Percentiles rank a stretch among this genome's conserved stretches.
These are phyloP conservation scores for Eucidaris tribuloides DNA, from an alignment of 35 echinoderm and acorn worm species.

Conservation along the genomic window DNA sequence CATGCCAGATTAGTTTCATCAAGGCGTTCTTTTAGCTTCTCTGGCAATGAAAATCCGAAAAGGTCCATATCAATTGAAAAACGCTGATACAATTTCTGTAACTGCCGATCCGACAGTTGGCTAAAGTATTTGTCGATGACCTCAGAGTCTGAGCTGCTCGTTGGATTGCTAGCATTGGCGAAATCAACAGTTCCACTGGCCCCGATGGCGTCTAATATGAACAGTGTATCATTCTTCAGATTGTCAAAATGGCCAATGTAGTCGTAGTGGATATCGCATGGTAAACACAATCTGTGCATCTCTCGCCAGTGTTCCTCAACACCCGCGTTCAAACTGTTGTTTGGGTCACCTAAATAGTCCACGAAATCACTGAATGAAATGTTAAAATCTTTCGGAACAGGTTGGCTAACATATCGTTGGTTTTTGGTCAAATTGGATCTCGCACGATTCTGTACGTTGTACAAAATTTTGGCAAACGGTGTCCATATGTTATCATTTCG, in stretches of 20 bases:
- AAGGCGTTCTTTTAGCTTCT: no score
- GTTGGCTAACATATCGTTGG: neutral
- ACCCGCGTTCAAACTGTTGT: neutral
- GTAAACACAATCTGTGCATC: slow-evolving; percentile 30
- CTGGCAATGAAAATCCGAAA: no score
- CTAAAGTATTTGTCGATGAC: neutral
- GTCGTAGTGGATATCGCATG: slow-evolving; percentile 59
- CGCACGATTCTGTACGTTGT: neutral
- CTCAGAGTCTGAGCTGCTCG: neutral
- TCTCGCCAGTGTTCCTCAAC: slow-evolving; percentile 52
- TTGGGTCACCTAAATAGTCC: neutral
- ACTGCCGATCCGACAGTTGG: neutral
- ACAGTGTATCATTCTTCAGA: no score
- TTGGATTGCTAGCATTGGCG: neutral
- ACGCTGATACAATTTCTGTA: neutral
- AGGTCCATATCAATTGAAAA: no score
- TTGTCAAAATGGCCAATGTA: slow-evolving; percentile 51
- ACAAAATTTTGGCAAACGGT: neutral
- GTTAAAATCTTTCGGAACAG: neutral
- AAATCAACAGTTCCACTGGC: neutral
- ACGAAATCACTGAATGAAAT: no score
- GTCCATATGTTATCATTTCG: no score
- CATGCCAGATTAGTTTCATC: no score
- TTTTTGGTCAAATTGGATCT: neutral
- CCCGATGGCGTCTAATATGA: slow-evolving; percentile 3